Conservation (phyloP, 2,113 vertebrate species). For the Dicerorhinus sumatrensis region DNA sequence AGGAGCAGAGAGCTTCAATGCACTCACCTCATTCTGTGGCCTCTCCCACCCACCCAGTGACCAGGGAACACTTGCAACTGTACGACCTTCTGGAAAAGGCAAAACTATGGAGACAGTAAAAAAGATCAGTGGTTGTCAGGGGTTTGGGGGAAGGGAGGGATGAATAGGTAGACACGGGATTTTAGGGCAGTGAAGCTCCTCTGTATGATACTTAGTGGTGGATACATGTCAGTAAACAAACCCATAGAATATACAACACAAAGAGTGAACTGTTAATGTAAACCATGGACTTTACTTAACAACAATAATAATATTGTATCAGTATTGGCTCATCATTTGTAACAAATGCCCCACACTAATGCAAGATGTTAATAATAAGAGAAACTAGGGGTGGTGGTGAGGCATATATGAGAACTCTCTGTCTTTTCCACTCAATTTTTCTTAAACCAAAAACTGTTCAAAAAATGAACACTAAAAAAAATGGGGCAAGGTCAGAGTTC, state of each 20-base stretch:
- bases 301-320: background rate
- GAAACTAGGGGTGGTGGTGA: background rate
- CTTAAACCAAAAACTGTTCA: background rate
- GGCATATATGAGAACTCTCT: background rate
- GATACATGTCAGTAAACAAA: background rate
- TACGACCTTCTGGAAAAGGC: background rate
- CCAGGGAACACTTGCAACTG: background rate
- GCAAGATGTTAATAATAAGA: background rate
- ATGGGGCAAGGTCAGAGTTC: background rate
- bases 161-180: background rate
- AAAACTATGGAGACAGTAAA: background rate
- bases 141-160: background rate
- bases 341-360: background rate
- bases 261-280: background rate
- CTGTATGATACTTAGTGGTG: background rate
- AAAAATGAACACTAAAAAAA: background rate
- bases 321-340: background rate
- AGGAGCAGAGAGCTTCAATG: background rate
- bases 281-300: background rate
- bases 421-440: background rate
- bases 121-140: background rate
- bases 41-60: too few relatives aligned
- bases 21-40: background rate
- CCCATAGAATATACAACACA: background rate
- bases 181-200: background rate